Conservation (phyloP, 2,888 invertebrate genomes). For the Crepidodera aurea region DNA sequence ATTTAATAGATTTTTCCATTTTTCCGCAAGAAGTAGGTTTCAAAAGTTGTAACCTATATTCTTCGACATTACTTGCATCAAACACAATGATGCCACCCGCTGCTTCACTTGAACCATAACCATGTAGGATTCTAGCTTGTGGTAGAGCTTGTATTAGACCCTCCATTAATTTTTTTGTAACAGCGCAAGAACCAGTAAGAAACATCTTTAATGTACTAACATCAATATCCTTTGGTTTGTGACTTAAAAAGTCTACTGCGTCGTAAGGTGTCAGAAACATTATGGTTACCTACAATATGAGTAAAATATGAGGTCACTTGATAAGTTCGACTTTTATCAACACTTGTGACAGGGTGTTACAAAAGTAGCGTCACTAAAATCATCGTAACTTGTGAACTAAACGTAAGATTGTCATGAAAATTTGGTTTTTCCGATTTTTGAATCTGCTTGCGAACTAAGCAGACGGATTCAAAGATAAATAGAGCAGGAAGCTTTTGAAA, state of each 20-base stretch:
- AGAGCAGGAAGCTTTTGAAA: too few relatives aligned
- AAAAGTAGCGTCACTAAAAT: too few relatives aligned
- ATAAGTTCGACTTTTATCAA: too few relatives aligned
- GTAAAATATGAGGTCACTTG: too few relatives aligned
- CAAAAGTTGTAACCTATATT: constrained; percentile 23
- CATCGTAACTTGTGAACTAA: too few relatives aligned
- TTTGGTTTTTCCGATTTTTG: too few relatives aligned
- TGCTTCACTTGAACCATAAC: constrained; percentile 36
- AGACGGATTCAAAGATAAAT: too few relatives aligned
- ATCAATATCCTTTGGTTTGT: constrained; percentile 22
- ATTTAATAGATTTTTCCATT: constrained; percentile 10
- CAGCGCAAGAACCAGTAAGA: constrained; percentile 26
- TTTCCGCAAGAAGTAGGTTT: constrained; percentile 36
- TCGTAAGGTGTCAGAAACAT: constrained; percentile 49
- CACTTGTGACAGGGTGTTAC: too few relatives aligned
- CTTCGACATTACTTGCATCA: constrained; percentile 14
- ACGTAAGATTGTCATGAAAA: too few relatives aligned
- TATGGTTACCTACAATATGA: constrained; percentile 46
- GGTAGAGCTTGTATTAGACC: constrained; percentile 25
- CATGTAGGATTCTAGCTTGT: constrained; percentile 17
- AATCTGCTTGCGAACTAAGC: too few relatives aligned
- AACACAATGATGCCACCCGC: constrained; percentile 17
- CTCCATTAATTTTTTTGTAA: constrained; percentile 26
- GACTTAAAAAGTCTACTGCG: constrained; percentile 38
- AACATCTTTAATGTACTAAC: constrained; percentile 20